Evolutionary conservation across 2,888 invertebrate genomes (phyloP).

Genomic region (Coenonympha glycerion): DNA sequence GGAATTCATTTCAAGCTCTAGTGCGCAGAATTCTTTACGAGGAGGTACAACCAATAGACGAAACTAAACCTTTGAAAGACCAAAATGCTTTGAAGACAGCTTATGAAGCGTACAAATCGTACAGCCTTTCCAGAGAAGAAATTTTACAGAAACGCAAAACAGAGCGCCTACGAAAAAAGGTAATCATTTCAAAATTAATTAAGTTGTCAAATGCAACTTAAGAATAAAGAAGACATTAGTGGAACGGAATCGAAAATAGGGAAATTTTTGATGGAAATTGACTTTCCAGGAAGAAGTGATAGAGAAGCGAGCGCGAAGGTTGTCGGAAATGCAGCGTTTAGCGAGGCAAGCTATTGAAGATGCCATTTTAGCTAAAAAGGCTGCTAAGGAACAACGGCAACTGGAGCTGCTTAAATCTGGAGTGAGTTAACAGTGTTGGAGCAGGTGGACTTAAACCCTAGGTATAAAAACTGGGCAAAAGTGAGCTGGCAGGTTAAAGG

Average conservation of each 20-base stretch:
- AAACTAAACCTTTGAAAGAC: conserved; percentile 35
- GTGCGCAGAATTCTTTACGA: conserved; percentile 59
- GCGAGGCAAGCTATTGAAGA: conserved; percentile 52
- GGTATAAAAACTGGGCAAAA: too few species aligned
- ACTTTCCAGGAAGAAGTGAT: conserved; percentile 43
- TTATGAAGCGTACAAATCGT: conserved; percentile 53
- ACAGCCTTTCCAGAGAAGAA: conserved; percentile 49
- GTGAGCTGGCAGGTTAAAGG: too few species aligned
- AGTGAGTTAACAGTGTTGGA: conserved; percentile 36
- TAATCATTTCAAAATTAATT: too few species aligned
- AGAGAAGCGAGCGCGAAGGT: conserved; percentile 41
- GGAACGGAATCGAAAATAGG: too few species aligned
- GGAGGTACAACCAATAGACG: conserved; percentile 45
- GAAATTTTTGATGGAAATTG: too few species aligned
- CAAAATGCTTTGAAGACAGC: conserved; percentile 43
- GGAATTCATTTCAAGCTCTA: conserved; percentile 38
- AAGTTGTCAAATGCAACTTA: too few species aligned
- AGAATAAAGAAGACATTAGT: too few species aligned
- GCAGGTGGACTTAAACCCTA: too few species aligned
- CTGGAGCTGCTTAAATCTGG: conserved; percentile 54
- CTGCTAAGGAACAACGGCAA: conserved; percentile 43
- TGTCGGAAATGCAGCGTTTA: conserved; percentile 57
- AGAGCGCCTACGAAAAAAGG: conserved; percentile 39
- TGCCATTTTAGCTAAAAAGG: conserved; percentile 37
- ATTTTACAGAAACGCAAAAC: conserved; percentile 40